These are phyloP conservation scores for Aphis gossypii DNA, from an alignment of 1,140 invertebrate species.

Conservation along the genomic window DNA sequence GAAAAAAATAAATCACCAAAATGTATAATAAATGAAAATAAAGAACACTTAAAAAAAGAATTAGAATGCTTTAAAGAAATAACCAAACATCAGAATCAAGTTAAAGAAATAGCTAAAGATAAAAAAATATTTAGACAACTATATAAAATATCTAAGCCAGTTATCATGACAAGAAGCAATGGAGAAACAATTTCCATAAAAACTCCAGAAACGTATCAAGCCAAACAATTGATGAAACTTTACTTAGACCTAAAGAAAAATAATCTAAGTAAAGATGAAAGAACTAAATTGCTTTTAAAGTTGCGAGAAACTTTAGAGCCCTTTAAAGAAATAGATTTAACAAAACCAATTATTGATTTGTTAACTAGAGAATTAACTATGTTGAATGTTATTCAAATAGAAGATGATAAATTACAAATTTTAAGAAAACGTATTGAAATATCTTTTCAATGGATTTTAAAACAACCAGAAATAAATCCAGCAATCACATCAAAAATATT, in stretches of 20 bases:
- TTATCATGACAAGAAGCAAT: constrained; percentile 70
- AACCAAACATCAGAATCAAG: not conserved
- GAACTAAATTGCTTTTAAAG: constrained; percentile 69
- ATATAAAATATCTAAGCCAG: constrained; percentile 69
- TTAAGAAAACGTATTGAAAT: constrained; percentile 69
- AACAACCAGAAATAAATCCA: constrained; percentile 60
- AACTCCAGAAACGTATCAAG: constrained; percentile 72
- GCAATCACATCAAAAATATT: constrained; percentile 30
- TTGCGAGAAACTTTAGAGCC: constrained; percentile 68
- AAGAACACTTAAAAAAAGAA: not conserved
- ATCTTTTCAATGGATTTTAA: constrained; percentile 57
- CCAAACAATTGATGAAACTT: constrained; percentile 69
- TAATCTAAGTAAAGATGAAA: constrained; percentile 66
- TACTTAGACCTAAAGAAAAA: constrained; percentile 68
- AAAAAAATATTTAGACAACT: constrained; percentile 62
- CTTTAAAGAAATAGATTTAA: constrained; percentile 65
- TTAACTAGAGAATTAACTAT: constrained; percentile 72
- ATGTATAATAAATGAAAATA: not conserved
- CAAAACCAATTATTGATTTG: constrained; percentile 68
- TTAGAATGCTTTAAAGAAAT: constrained; percentile 44
- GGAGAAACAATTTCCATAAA: constrained; percentile 70
- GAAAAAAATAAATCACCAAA: not conserved
- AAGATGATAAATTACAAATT: constrained; percentile 66
- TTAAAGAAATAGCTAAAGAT: constrained; percentile 13
- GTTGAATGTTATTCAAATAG: constrained; percentile 66